Conservation (phyloP, 1,140 invertebrate genomes). For the Vollenhovia emeryi region DNA sequence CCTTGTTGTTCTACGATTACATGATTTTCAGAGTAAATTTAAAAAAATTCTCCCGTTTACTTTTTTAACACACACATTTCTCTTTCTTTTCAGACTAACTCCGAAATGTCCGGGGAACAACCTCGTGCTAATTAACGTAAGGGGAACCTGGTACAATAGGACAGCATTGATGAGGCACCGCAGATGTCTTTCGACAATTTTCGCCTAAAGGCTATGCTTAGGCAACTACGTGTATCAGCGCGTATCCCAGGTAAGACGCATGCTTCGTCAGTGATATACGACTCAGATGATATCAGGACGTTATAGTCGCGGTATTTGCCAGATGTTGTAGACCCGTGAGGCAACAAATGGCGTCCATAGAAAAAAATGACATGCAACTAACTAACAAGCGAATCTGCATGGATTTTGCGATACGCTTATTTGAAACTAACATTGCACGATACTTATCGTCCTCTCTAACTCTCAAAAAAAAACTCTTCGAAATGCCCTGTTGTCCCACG, state of each 20-base stretch:
- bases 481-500: too few species aligned
- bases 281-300: slow-evolving; percentile 24
- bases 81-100: background rate
- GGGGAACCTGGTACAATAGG: background rate
- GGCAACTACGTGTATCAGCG: background rate
- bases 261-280: slow-evolving; percentile 24
- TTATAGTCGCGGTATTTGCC: slow-evolving; percentile 25
- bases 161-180: background rate
- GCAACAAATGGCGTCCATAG: slow-evolving; percentile 9
- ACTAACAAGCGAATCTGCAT: background rate
- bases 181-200: background rate
- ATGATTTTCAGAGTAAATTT: too few species aligned
- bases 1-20: too few species aligned
- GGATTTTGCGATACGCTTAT: background rate
- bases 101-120: background rate
- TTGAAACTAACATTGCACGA: background rate
- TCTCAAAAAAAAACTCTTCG: too few species aligned
- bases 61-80: background rate
- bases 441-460: background rate
- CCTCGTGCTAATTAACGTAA: slow-evolving; percentile 25
- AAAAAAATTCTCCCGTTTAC: too few species aligned
- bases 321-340: slow-evolving; percentile 41
- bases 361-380: slow-evolving; percentile 11
- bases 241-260: background rate
- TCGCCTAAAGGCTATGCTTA: background rate